Base-by-base conservation (phyloP, 2,888 invertebrate species). In the Sepiola atlantica region DNA sequence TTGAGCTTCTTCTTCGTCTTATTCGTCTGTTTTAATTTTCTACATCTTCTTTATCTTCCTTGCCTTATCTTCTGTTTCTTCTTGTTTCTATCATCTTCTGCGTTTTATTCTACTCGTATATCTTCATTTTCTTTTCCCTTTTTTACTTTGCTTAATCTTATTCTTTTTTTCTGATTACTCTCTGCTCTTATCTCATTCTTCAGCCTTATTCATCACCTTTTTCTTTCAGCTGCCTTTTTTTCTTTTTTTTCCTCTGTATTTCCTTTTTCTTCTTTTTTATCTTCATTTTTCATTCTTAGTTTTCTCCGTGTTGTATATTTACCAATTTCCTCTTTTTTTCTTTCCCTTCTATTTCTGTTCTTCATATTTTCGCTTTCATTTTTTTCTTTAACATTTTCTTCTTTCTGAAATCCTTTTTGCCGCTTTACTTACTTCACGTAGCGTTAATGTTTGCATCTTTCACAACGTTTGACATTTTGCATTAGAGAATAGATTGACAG, bases 381-480 rank as follows among this genome's bases (percentile, higher is more conserved):
- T n/a, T 61, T 28, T 28, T 61, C 28, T 28, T 61, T 28, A n/a
- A n/a, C 77, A 77, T 77, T n/a, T 77, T 77, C n/a, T n/a, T 77
- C 32, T 77, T 14, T n/a, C n/a, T 77, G 32, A 77, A 77, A n/a
- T 77, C n/a, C 32, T 45, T 4, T 8, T 45, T 32, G 77, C 32
- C 77, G 32, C 32, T 61, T 77, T 77, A 77, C 77, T 77, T 77
- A 77, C 45, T 45, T 77, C 77, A 12, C 32, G 77, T 32, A 77
- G n/a, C 77, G 32, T 77, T 77, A 32, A 77, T 77, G 77, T n/a
- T 77, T 77, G 32, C 77, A 77, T 77, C 77, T 77, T 77, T 77
- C 77, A 77, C 16, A 77, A 77, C 77, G 77, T 77, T 77, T 77
- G 77, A 77, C 77, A 77, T 77, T 77, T 77, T 77, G n/a, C 77